A percentile compares a stretch with the other conserved stretches of the same genome.
Conservation (phyloP, 2,888 invertebrate genomes). For the Drosophila prolongata region DNA sequence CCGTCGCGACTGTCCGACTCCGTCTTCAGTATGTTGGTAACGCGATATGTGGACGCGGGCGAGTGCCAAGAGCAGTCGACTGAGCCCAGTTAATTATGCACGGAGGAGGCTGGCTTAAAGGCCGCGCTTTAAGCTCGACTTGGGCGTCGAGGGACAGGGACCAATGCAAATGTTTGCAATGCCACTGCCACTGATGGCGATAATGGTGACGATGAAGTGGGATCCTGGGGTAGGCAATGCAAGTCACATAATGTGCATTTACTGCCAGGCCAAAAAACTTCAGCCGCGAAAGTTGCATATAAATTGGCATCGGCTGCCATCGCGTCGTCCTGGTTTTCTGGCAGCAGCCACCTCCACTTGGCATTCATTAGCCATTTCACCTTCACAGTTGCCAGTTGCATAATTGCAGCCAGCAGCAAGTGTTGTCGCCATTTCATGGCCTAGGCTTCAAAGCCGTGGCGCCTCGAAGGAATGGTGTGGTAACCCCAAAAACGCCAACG, state of each 20-base stretch:
- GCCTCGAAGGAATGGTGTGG: slow-evolving; percentile 31
- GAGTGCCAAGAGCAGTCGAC: slow-evolving; percentile 57
- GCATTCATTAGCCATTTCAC: slow-evolving; percentile 78
- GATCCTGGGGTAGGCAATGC: neutral
- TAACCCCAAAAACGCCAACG: slow-evolving; percentile 85
- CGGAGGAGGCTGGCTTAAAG: slow-evolving; percentile 57
- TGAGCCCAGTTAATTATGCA: slow-evolving; percentile 73
- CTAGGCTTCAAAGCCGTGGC: slow-evolving; percentile 11
- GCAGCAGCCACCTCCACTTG: slow-evolving; percentile 49
- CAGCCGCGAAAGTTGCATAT: slow-evolving; percentile 65
- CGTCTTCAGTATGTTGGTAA: slow-evolving; percentile 20
- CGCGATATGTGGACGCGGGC: slow-evolving; percentile 10
- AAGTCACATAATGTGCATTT: slow-evolving; percentile 66
- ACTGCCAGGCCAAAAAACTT: slow-evolving; percentile 64
- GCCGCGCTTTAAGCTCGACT: slow-evolving; percentile 60
- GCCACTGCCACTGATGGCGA: slow-evolving; percentile 39
- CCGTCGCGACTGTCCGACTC: slow-evolving; percentile 33
- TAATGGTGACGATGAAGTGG: slow-evolving; percentile 2
- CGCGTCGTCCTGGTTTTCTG: slow-evolving; percentile 12
- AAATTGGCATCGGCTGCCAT: slow-evolving; percentile 69
- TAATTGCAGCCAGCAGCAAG: slow-evolving; percentile 65
- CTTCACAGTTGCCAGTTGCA: slow-evolving; percentile 71
- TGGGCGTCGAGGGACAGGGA: slow-evolving; percentile 29
- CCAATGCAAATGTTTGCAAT: slow-evolving; percentile 61
- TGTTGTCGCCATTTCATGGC: slow-evolving; percentile 7